These are phyloP conservation scores for Peromyscus melanophrys DNA, from an alignment of 2,797 vertebrate species.

Conservation along the genomic window DNA sequence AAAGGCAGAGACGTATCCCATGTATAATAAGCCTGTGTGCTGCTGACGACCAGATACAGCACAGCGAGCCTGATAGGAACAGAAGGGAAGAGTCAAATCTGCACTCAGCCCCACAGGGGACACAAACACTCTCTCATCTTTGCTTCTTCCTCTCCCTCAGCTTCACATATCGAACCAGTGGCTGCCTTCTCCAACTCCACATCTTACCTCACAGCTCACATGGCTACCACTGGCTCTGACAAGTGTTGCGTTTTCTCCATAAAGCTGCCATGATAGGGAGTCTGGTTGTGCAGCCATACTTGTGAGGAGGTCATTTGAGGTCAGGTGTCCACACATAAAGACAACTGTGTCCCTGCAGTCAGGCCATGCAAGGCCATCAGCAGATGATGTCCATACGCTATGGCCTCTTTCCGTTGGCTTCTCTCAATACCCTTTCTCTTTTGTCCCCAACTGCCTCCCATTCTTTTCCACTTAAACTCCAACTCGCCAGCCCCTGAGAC, in stretches of 20 bases:
- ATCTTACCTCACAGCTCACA: background rate
- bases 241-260: background rate
- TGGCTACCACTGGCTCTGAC: no score
- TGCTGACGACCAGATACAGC: background rate
- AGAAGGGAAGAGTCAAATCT: background rate
- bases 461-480: background rate
- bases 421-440: background rate
- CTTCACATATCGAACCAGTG: background rate
- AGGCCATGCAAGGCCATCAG: background rate
- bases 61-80: background rate
- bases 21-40: accelerated
- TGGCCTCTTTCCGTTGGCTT: background rate
- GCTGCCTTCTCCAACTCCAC: background rate
- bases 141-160: background rate
- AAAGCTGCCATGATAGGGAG: background rate
- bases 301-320: background rate
- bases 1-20: background rate
- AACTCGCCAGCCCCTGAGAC: background rate
- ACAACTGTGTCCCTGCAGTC: background rate
- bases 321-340: background rate
- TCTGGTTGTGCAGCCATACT: background rate
- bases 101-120: accelerated
- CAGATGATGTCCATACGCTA: accelerated
- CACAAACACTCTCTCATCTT: background rate
- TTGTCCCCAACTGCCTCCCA: background rate